Conservation (phyloP, 2,888 invertebrate species). For the Hyalella azteca region DNA sequence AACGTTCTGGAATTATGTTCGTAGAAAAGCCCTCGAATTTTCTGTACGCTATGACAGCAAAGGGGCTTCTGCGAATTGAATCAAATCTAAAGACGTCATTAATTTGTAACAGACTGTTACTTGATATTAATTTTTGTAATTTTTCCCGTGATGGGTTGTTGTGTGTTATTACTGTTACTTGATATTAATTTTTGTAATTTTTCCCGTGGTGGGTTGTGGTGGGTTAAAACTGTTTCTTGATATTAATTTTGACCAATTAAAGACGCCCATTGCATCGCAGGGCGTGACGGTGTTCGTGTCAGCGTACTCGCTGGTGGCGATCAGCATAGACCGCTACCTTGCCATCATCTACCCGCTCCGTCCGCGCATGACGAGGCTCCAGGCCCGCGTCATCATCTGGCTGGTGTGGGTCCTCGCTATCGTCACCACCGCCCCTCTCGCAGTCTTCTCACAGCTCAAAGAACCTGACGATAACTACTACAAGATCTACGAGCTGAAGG, state of each 20-base stretch:
- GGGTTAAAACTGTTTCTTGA: too few species aligned
- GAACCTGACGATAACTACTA: constrained; percentile 54
- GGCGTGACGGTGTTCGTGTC: constrained; percentile 69
- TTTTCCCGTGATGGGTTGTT: too few species aligned
- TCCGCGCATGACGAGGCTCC: constrained; percentile 77
- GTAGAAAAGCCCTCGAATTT: too few species aligned
- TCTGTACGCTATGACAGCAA: too few species aligned
- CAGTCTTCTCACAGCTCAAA: constrained; percentile 71
- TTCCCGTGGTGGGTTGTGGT: too few species aligned
- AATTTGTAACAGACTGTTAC: too few species aligned
- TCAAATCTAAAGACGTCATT: too few species aligned
- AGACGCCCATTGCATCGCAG: constrained; percentile 45
- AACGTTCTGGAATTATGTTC: too few species aligned
- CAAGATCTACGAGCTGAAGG: constrained; percentile 37
- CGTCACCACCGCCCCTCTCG: constrained; percentile 80
- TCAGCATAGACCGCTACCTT: constrained; percentile 87
- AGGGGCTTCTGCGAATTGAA: too few species aligned
- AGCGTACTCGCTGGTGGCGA: constrained; percentile 88
- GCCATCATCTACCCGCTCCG: constrained; percentile 87
- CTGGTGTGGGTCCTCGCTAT: constrained; percentile 79
- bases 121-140: too few species aligned
- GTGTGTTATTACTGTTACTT: too few species aligned
- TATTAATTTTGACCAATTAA: neutral
- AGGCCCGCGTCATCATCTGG: constrained; percentile 73
- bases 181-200: too few species aligned